phyloP scores from a whole-genome alignment of 2,888 invertebrate genomes.

The Trilocha varians region DNA sequence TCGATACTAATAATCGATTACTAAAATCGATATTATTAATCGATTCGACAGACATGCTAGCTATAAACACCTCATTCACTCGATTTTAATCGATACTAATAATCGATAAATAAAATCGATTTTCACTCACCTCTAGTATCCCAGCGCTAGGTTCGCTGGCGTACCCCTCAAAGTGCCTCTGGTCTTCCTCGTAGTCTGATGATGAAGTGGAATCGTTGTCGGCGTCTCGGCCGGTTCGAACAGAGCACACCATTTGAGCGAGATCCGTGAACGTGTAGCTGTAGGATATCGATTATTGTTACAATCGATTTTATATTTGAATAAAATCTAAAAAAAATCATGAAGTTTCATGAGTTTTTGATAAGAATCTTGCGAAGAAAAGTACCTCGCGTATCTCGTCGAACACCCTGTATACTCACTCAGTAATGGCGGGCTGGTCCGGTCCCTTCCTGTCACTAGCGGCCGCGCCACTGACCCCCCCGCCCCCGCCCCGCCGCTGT shows the following conservation, averaged over 20 bases:
- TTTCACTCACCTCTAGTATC: slow-evolving; percentile 48
- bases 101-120: slow-evolving; percentile 2
- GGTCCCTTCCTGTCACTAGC: slow-evolving; percentile 21
- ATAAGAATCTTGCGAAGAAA: too few relatives aligned
- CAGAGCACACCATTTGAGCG: slow-evolving; percentile 93
- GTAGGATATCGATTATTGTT: slow-evolving; percentile 5
- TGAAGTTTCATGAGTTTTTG: too few relatives aligned
- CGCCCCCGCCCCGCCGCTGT: slow-evolving; percentile 84
- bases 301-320: not conserved
- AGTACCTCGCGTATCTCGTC: too few relatives aligned
- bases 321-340: too few relatives aligned
- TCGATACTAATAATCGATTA: too few relatives aligned
- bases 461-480: slow-evolving; percentile 52
- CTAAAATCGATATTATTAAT: too few relatives aligned
- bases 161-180: slow-evolving; percentile 85
- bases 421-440: slow-evolving; percentile 34
- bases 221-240: slow-evolving; percentile 67
- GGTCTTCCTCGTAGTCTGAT: slow-evolving; percentile 78
- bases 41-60: too few relatives aligned
- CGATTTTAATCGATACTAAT: too few relatives aligned
- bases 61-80: not conserved
- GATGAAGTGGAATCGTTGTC: slow-evolving; percentile 74
- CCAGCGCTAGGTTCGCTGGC: slow-evolving; percentile 84
- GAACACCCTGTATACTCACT: too few relatives aligned
- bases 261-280: slow-evolving; percentile 92